Conservation (phyloP, 2,113 vertebrate genomes). For the Scomber scombrus region DNA sequence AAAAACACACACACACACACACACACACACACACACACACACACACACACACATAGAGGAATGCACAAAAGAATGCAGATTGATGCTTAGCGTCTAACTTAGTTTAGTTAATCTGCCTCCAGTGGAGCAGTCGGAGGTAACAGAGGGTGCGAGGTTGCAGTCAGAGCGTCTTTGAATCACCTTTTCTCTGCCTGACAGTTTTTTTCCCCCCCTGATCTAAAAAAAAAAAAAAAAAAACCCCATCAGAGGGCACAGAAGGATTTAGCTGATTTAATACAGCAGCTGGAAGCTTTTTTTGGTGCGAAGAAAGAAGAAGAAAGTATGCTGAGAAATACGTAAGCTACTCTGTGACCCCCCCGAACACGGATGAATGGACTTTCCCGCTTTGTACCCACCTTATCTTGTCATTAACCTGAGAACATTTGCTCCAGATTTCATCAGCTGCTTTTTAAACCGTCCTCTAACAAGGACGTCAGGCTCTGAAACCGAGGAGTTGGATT, state of each 20-base stretch:
- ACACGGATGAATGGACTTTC: not conserved
- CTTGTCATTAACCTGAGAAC: not conserved
- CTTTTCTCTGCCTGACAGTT: not conserved
- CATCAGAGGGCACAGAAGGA: not conserved
- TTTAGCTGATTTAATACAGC: constrained; percentile 28
- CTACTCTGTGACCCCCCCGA: too few species aligned
- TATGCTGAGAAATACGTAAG: too few species aligned
- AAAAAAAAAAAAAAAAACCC: not conserved
- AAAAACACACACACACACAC: not conserved
- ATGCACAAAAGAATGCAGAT: constrained; percentile 31
- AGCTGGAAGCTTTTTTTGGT: constrained; percentile 13
- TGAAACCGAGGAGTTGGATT: not conserved
- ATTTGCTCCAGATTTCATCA: constrained; percentile 39
- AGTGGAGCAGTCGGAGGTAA: not conserved
- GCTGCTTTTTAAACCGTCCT: not conserved
- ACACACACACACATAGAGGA: too few species aligned
- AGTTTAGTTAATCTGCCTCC: constrained; percentile 5
- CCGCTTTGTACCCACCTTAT: not conserved
- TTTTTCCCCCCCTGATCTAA: not conserved
- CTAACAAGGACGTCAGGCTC: not conserved
- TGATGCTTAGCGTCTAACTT: constrained; percentile 8
- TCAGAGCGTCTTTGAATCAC: not conserved
- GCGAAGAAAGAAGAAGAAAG: too few species aligned
- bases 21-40: too few species aligned
- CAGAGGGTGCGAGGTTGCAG: not conserved